Conservation (phyloP, 2,113 vertebrate genomes). For the Protobothrops flavoviridis region DNA sequence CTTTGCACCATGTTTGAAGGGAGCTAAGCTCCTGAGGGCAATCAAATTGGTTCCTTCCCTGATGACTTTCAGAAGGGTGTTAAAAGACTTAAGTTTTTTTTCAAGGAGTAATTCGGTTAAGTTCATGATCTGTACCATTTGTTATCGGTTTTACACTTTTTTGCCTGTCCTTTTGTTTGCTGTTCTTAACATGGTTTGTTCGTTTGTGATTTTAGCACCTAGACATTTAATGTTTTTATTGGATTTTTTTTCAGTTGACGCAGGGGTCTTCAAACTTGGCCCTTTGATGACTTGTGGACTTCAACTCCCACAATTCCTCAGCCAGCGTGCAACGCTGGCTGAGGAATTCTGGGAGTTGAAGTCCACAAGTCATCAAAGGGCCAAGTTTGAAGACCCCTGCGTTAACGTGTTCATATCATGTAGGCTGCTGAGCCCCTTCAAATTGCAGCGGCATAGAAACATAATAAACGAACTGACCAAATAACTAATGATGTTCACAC, state of each 20-base stretch:
- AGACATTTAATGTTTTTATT: background rate
- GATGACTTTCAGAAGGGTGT: background rate
- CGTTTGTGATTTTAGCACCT: background rate
- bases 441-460: background rate
- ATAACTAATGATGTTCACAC: background rate
- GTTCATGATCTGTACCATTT: background rate
- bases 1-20: background rate
- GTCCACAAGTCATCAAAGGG: no score
- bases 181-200: background rate
- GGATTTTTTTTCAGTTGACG: background rate
- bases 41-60: background rate
- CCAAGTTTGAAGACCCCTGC: no score
- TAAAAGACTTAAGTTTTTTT: background rate
- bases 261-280: no score
- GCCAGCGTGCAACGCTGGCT: no score
- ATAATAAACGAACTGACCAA: background rate
- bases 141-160: background rate
- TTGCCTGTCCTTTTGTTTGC: background rate
- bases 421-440: background rate
- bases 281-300: no score
- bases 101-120: background rate
- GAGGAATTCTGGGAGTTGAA: no score
- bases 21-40: background rate
- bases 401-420: background rate
- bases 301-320: no score